Evolutionary conservation across 2,888 invertebrate genomes (phyloP).

Genomic region (Aphodius sticticus): DNA sequence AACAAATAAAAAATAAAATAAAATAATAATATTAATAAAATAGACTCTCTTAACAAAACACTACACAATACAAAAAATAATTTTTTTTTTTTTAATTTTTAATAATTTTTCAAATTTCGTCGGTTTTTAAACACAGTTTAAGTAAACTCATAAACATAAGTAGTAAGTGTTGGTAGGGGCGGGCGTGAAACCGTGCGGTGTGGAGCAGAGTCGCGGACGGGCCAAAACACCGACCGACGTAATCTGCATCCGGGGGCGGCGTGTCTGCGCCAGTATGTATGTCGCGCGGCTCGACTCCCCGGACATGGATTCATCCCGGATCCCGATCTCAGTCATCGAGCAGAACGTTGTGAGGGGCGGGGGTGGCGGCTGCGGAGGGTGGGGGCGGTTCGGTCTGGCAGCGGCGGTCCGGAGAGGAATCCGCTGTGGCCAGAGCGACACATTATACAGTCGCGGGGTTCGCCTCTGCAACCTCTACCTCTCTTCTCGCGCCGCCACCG

Average conservation of each 20-base stretch:
- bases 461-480: constrained; percentile 12
- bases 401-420: background rate
- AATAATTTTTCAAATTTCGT: constrained; percentile 8
- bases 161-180: background rate
- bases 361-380: background rate
- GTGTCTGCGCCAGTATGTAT: constrained; percentile 6
- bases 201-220: background rate
- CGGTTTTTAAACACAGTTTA: background rate
- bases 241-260: constrained; percentile 14
- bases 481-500: constrained; percentile 15
- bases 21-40: too few species aligned
- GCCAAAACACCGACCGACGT: background rate
- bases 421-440: constrained; percentile 17
- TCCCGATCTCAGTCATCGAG: constrained; percentile 4
- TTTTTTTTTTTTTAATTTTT: too few species aligned
- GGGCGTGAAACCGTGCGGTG: background rate
- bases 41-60: too few species aligned
- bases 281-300: constrained; percentile 13
- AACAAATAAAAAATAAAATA: too few species aligned
- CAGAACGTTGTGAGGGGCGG: background rate
- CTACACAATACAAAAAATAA: too few species aligned
- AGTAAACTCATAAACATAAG: background rate
- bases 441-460: constrained; percentile 21
- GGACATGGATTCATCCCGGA: background rate
- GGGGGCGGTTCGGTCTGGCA: background rate